phyloP scores from a whole-genome alignment of 2,113 vertebrate species.

The Phycodurus eques region DNA sequence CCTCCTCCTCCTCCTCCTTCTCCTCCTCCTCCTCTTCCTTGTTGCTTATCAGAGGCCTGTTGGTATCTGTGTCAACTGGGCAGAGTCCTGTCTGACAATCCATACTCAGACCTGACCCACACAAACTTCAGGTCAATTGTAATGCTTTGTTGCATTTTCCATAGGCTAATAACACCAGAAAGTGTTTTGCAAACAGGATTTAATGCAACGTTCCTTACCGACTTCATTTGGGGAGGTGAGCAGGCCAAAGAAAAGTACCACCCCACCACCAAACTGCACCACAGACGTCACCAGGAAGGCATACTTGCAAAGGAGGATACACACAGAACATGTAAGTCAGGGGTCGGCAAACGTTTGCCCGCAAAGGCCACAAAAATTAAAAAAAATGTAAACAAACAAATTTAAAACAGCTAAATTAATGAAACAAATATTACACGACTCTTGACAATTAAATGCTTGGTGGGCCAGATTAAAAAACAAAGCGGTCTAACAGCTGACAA shows the following conservation, averaged over 20 bases:
- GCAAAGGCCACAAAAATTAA: neutral
- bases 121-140: neutral
- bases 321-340: neutral
- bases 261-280: constrained; percentile 91
- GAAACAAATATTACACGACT: too few species aligned
- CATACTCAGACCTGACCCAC: constrained; percentile 61
- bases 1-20: constrained; percentile 65
- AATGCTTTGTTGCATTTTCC: neutral
- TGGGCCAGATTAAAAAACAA: too few species aligned
- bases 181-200: neutral
- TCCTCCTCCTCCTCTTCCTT: constrained; percentile 72
- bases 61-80: constrained; percentile 79
- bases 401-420: too few species aligned
- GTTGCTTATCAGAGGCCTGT: constrained; percentile 84
- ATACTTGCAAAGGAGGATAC: constrained; percentile 74
- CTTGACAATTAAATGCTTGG: too few species aligned
- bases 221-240: constrained; percentile 91
- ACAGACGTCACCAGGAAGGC: constrained; percentile 94
- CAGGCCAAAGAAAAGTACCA: constrained; percentile 93
- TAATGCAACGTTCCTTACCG: constrained; percentile 72
- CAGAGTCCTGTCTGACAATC: constrained; percentile 54
- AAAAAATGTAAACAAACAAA: too few species aligned
- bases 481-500: too few species aligned
- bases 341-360: too few species aligned
- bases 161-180: neutral